These are phyloP conservation scores for Hirtodrosophila histrioides DNA, from an alignment of 2,888 invertebrate species.

Conservation along the genomic window DNA sequence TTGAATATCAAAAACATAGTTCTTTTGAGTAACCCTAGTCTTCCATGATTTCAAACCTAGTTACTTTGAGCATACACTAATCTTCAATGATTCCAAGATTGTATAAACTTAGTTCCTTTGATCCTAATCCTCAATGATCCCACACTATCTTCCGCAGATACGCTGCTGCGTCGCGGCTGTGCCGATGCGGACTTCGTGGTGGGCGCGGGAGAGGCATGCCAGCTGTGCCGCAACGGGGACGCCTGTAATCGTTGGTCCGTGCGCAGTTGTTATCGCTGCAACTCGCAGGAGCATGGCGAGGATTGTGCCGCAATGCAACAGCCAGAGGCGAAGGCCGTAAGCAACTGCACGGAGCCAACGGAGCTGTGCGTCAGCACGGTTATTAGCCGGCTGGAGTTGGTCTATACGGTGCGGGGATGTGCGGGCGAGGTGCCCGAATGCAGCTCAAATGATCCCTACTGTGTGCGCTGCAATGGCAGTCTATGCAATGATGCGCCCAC, in stretches of 20 bases:
- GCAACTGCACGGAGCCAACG: conserved; percentile 61
- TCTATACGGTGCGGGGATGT: conserved; percentile 78
- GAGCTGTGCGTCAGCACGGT: conserved; percentile 80
- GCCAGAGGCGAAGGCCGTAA: conserved; percentile 49
- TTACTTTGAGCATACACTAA: too few relatives aligned
- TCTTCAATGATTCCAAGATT: too few relatives aligned
- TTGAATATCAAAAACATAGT: too few relatives aligned
- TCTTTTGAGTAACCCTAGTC: too few relatives aligned
- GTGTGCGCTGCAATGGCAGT: conserved; percentile 79
- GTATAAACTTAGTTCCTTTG: too few relatives aligned
- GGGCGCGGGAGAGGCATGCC: conserved; percentile 56
- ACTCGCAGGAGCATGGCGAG: conserved; percentile 61
- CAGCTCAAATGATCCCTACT: conserved; percentile 76
- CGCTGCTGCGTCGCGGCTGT: conserved; percentile 75
- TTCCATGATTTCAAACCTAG: too few relatives aligned
- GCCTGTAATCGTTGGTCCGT: conserved; percentile 74
- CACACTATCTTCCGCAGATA: conserved; percentile 43
- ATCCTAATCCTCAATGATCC: too few relatives aligned
- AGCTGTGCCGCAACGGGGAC: conserved; percentile 70
- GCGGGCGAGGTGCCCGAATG: conserved; percentile 73
- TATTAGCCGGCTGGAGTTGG: conserved; percentile 59
- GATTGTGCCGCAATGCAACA: conserved; percentile 65
- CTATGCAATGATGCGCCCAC: conserved; percentile 73
- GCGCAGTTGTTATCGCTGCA: conserved; percentile 80
- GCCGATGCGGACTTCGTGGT: conserved; percentile 51